Base-by-base conservation (phyloP, 2,113 vertebrate genomes). In the Limnothrissa miodon region DNA sequence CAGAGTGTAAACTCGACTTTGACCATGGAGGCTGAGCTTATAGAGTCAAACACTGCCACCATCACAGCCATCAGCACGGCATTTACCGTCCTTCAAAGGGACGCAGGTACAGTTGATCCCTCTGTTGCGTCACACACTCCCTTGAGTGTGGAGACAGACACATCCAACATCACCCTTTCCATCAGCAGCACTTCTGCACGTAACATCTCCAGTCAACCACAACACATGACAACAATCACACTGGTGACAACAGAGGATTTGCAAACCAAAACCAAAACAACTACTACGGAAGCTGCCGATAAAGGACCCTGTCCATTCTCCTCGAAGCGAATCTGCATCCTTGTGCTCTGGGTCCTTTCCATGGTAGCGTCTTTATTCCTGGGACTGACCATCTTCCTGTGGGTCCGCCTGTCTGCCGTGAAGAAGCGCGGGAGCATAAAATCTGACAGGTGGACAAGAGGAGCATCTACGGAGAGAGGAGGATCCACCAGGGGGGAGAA, bases 321-420 rank as follows among this genome's bases (percentile, higher is more conserved):
- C 11, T 82, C 81, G 4, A 87, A 23, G 46, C 25, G 87, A 59
- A 36, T 85, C 46, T 91, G 90, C 74, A 87, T 92, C 42, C 25
- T 91, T 36, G 86, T 79, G 1, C 1, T 91, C 56, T 92, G 86
- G 90, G 46, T 42, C 39, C 86, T 92, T 5, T 84, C 66, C 0
- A 70, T 90, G 85, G 70, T 10, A 1, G 89, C 88, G 19, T 78
- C 89, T 0, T 29, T 91, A n/a, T 92, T 90, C 56, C 81, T 90
- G 2, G 90, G 90, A 0, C 78, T 91, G 25, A 89, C 45, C 5
- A 86, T 92, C 25, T 92, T 85, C 80, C 81, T 92, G 44, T 87
- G 84, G 70, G 89, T 88, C 21, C 88, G 88, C 56, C 85, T 90
- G 44, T 87, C 87, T 0, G 11, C 83, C 21, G 78, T 45, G 66